Percentiles rank a stretch among this genome's conserved stretches.
Conservation (phyloP, 2,888 invertebrate species). For the Synanthedon vespiformis region DNA sequence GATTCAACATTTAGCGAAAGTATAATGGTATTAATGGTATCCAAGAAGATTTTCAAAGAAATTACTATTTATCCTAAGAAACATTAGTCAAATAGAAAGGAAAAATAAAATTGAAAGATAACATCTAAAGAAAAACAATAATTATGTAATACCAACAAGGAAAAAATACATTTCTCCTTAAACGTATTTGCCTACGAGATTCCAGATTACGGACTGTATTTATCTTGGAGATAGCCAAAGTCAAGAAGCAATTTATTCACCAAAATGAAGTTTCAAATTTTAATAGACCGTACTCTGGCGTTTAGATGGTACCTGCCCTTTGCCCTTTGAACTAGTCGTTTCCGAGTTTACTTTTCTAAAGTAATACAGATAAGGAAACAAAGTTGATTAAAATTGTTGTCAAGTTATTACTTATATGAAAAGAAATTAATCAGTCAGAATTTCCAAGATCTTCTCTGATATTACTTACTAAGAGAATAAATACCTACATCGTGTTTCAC, state of each 20-base stretch:
- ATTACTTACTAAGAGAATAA: no score
- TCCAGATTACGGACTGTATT: constrained; percentile 49
- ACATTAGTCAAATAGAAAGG: not conserved
- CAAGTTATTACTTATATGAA: no score
- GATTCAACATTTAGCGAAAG: no score
- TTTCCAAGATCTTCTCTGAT: no score
- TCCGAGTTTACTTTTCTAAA: constrained; percentile 49
- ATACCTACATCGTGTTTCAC: no score
- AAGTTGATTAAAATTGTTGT: no score
- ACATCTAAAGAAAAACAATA: constrained; percentile 9
- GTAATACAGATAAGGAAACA: no score
- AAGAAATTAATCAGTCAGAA: no score
- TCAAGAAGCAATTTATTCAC: constrained; percentile 62
- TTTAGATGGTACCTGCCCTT: constrained; percentile 23
- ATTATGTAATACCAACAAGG: constrained; percentile 11
- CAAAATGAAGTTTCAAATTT: constrained; percentile 65
- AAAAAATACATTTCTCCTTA: constrained; percentile 17
- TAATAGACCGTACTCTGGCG: constrained; percentile 44
- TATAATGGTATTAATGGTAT: no score
- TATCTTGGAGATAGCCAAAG: constrained; percentile 53
- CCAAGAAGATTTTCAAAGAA: no score
- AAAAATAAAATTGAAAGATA: constrained; percentile 3
- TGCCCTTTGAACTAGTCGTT: constrained; percentile 53
- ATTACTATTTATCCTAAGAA: no score
- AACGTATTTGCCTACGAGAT: constrained; percentile 43